phyloP scores from a whole-genome alignment of 2,888 invertebrate genomes.

The Microplitis manilae region DNA sequence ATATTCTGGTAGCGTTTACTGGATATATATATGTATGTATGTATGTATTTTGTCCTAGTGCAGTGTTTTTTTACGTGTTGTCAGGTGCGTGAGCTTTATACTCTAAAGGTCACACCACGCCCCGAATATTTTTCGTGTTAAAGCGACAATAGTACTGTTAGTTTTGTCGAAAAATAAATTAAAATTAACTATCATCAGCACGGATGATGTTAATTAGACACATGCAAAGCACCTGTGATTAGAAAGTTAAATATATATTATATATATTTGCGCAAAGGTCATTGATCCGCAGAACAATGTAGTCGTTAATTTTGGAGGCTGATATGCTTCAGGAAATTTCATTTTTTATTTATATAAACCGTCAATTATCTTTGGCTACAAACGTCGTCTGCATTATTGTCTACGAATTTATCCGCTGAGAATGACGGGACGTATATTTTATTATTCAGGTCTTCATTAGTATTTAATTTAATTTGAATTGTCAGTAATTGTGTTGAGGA shows the following conservation, averaged over 20 bases:
- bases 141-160: constrained; percentile 10
- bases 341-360: constrained; percentile 25
- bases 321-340: constrained; percentile 12
- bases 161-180: not conserved
- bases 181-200: not conserved
- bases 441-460: constrained; percentile 3
- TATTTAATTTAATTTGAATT: no score
- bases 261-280: constrained; percentile 32
- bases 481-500: no score
- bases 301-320: constrained; percentile 5
- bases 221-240: constrained; percentile 35
- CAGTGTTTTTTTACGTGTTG: constrained; percentile 36
- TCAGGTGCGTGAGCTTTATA: constrained; percentile 47
- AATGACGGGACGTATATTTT: constrained; percentile 33
- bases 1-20: constrained; percentile 12
- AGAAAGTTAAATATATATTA: not conserved
- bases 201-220: not conserved
- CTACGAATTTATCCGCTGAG: constrained; percentile 7
- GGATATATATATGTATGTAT: not conserved
- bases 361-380: constrained; percentile 24
- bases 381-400: constrained; percentile 17
- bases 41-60: constrained; percentile 18
- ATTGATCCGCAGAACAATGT: constrained; percentile 32
- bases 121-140: constrained; percentile 46
- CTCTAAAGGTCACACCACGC: constrained; percentile 50